phyloP scores from a whole-genome alignment of 2,888 invertebrate species.

The Chorisops tibialis region DNA sequence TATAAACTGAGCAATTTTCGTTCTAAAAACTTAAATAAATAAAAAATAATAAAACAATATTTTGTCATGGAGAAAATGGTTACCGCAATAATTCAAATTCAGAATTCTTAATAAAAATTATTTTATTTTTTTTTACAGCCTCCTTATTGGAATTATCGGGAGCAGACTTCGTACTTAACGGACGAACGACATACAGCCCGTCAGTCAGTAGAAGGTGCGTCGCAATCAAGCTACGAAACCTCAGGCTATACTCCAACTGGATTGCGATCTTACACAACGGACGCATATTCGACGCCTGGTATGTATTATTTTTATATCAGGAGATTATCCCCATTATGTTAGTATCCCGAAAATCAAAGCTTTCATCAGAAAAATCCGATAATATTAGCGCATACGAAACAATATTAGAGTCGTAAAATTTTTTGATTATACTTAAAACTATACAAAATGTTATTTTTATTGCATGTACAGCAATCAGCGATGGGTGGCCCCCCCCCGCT shows the following conservation, averaged over 20 bases:
- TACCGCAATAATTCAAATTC: not conserved
- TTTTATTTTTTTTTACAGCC: slow-evolving; percentile 28
- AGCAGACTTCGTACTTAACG: slow-evolving; percentile 44
- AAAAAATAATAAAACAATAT: too few species aligned
- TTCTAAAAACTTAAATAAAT: too few species aligned
- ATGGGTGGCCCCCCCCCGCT: slow-evolving; percentile 4
- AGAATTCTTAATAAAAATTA: not conserved
- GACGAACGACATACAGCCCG: slow-evolving; percentile 51
- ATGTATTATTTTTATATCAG: slow-evolving; percentile 33
- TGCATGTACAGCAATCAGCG: not conserved
- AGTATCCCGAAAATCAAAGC: too few species aligned
- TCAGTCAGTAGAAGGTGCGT: slow-evolving; percentile 52
- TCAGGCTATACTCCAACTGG: slow-evolving; percentile 49
- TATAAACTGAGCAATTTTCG: too few species aligned
- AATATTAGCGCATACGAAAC: too few species aligned
- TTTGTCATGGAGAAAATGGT: not conserved
- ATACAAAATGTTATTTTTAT: not conserved
- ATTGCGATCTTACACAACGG: slow-evolving; percentile 49
- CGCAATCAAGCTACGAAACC: slow-evolving; percentile 52
- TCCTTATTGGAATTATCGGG: slow-evolving; percentile 52
- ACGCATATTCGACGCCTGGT: slow-evolving; percentile 52
- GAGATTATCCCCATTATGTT: too few species aligned
- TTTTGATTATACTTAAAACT: too few species aligned
- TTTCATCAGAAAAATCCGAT: too few species aligned
- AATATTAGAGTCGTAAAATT: too few species aligned